Base-by-base conservation (phyloP, 2,888 invertebrate species). In the Mellilla xanthometata region DNA sequence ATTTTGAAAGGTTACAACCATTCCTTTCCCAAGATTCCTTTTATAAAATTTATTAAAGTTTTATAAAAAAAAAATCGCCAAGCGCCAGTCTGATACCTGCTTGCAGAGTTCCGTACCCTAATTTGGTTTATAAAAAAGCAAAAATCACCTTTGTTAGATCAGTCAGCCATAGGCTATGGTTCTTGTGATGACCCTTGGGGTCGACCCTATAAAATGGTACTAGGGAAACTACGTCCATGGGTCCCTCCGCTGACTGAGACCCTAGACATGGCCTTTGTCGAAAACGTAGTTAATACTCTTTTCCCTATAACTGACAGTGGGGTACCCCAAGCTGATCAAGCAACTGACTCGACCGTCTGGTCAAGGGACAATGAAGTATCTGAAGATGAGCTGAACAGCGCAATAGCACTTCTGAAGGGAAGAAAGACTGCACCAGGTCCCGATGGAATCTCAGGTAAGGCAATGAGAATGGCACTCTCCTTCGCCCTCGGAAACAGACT, bases 221-320 rank as follows among this genome's bases (percentile, higher is more conserved):
- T 32, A 5, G 34, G 5, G 0, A 41, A 30, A 7, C 2, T 41
- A 1, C 35, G 47, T 4, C 41, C 41, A 9, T 41, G 36, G 47
- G 41, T 38, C 2, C 41, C 41, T 4, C 47, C 41, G 2, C 30
- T 47, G 1, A 41, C 38, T 3, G 30, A 47, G 9, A 34, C 28
- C 22, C 22, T 41, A 1, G 12, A 15, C 4, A 13, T 15, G 11
- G 12, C 9, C 1, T n/a, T 40, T 9, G 12, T 46, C 1, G 8
- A 22, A 7, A 29, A 35, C 1, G 35, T 36, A 0, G 19, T 27
- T n/a, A 27, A 27, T 7, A 24, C 26, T 1, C 27, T 29, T 4
- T 22, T 38, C 12, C 10, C 30, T 7, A 30, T 12, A n/a, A 4
- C 28, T 4, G 10, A 28, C 1, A 22, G 1, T 7, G 9, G 26